Evolutionary conservation across 2,113 vertebrate genomes (phyloP).

Genomic region (Micromys minutus): DNA sequence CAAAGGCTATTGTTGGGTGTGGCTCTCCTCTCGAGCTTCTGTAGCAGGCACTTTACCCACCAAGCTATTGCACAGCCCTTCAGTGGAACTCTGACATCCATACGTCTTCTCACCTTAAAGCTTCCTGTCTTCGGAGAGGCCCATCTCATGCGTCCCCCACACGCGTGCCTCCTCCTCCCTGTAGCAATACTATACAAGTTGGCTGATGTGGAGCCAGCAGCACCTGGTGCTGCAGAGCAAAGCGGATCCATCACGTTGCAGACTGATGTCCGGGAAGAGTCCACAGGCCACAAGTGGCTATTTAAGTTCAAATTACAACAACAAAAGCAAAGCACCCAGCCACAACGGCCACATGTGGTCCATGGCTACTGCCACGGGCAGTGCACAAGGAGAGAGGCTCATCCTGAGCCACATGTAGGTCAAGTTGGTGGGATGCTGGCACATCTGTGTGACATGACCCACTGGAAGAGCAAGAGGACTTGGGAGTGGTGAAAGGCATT

Average conservation of each 20-base stretch:
- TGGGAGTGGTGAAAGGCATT: neutral
- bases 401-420: fast-evolving
- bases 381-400: neutral
- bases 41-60: neutral
- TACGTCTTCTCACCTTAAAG: neutral
- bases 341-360: neutral
- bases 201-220: neutral
- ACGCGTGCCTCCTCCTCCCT: too few species aligned
- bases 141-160: too few species aligned
- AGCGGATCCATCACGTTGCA: neutral
- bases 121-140: neutral
- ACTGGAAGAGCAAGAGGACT: neutral
- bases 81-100: fast-evolving
- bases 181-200: neutral
- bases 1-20: too few species aligned
- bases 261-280: fast-evolving
- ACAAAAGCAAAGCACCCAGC: fast-evolving
- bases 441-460: neutral
- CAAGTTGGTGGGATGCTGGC: neutral
- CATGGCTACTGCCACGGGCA: fast-evolving
- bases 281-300: neutral
- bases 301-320: neutral
- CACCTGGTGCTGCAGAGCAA: fast-evolving
- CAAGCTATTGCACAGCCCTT: neutral
- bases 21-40: neutral